Base-by-base conservation (phyloP, 2,888 invertebrate genomes). In the Nymphalis polychloros region DNA sequence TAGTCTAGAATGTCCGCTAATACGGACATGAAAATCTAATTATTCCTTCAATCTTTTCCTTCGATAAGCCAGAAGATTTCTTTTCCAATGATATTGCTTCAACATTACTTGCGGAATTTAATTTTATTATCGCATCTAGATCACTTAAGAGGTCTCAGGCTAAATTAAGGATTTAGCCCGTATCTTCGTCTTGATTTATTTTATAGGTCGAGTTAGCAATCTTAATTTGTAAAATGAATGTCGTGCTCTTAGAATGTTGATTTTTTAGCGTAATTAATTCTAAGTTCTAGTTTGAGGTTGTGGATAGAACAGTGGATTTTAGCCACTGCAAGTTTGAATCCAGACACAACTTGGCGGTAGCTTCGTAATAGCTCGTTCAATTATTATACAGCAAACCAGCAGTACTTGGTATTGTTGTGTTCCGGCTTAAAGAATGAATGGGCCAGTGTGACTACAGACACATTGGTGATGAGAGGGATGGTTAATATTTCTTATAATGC, bases 101-200 rank as follows among this genome's bases (percentile, higher is more conserved):
- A 23, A 52, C 2, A 10, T 23, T 5, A 23, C 23, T 20, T 50
- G 53, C 1, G 53, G 31, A 23, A 27, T 55, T 55, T 31, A 55
- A 31, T 55, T 55, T 55, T 55, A 55, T 55, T 31, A 55, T 8
- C 53, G 53, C 16, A 52, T 23, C 53, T 27, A 55, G 27, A 55
- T 17, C n/a, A 23, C 52, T 23, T 16, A 23, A 23, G 31, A 17
- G 53, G 53, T 31, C 31, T 55, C 31, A 55, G 53, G 31, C 53
- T 55, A 31, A 55, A 55, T 55, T 27, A 31, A 31, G 31, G 53
- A 55, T 55, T 52, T 55, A 27, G 5, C n/a, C 53, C 17, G 8
- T 27, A 55, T 31, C 31, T 17, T 31, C 41, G 6, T 8, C 53
- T 27, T 31, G 27, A 55, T 31, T 55, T 55, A 53, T 16, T 53